These are phyloP conservation scores for Emberiza fucata DNA, from an alignment of 2,113 vertebrate genomes.

Conservation along the genomic window DNA sequence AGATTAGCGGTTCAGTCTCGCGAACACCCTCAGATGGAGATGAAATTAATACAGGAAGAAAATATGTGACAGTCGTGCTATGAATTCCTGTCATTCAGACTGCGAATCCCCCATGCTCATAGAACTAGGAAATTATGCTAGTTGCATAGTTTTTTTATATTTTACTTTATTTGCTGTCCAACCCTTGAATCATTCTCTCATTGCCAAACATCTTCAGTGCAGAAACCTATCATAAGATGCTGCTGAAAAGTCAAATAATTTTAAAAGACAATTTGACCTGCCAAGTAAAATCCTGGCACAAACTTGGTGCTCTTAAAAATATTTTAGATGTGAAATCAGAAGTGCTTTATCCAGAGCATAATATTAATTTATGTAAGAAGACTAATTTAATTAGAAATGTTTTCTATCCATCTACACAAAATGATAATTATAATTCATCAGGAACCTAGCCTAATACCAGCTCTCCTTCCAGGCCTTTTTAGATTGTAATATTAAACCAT, in stretches of 20 bases:
- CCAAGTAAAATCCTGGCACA: neutral
- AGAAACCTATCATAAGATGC: neutral
- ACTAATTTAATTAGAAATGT: slow-evolving; percentile 11
- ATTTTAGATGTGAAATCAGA: neutral
- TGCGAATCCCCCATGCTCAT: neutral
- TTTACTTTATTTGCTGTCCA: neutral
- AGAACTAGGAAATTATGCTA: neutral
- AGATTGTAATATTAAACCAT: neutral
- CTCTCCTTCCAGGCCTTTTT: slow-evolving; percentile 1
- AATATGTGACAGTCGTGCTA: neutral
- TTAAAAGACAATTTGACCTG: neutral
- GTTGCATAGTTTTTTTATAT: neutral
- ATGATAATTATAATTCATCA: neutral
- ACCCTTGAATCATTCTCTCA: neutral
- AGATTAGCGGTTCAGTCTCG: neutral
- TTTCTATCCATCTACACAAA: slow-evolving; percentile 12
- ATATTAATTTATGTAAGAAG: slow-evolving; percentile 8
- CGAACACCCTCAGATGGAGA: neutral
- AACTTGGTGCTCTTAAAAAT: neutral
- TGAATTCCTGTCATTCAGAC: neutral
- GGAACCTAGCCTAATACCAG: neutral
- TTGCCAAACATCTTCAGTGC: neutral
- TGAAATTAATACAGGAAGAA: slow-evolving; percentile 11
- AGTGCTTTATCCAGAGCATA: neutral
- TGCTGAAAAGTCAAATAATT: neutral